These are phyloP conservation scores for Coendou prehensilis DNA, from an alignment of 2,797 vertebrate genomes.

Conservation along the genomic window DNA sequence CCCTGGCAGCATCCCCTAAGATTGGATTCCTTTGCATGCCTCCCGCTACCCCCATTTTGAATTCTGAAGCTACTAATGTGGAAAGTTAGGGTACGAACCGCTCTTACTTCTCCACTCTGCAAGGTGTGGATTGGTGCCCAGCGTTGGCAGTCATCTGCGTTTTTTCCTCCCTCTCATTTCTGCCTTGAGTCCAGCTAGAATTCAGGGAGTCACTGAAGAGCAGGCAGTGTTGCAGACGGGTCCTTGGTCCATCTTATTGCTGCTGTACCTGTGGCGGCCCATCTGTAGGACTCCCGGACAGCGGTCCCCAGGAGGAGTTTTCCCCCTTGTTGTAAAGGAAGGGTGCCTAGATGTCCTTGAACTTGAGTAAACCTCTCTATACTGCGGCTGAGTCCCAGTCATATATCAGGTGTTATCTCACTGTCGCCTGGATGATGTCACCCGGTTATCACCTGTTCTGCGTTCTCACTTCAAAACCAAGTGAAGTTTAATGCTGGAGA, in stretches of 20 bases:
- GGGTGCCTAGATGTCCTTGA: neutral
- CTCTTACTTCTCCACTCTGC: neutral
- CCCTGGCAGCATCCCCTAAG: neutral
- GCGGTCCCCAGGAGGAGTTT: neutral
- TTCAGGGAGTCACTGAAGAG: neutral
- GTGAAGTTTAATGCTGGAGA: neutral
- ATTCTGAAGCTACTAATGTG: neutral
- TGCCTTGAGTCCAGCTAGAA: neutral
- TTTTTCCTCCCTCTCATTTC: neutral
- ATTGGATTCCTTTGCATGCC: neutral
- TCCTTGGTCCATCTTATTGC: fast-evolving
- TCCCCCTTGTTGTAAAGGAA: neutral
- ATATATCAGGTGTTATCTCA: neutral
- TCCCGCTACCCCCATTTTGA: neutral
- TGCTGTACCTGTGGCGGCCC: fast-evolving
- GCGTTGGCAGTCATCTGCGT: neutral
- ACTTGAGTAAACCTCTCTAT: neutral
- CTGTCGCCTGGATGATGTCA: neutral
- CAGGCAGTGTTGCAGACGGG: neutral
- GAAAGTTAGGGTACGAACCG: neutral
- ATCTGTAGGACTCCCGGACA: neutral
- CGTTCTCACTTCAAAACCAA: neutral
- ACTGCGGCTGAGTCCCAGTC: neutral
- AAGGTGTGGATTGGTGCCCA: neutral
- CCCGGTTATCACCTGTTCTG: neutral